Conservation (phyloP, 2,888 invertebrate species). For the Silvanus unidentatus region DNA sequence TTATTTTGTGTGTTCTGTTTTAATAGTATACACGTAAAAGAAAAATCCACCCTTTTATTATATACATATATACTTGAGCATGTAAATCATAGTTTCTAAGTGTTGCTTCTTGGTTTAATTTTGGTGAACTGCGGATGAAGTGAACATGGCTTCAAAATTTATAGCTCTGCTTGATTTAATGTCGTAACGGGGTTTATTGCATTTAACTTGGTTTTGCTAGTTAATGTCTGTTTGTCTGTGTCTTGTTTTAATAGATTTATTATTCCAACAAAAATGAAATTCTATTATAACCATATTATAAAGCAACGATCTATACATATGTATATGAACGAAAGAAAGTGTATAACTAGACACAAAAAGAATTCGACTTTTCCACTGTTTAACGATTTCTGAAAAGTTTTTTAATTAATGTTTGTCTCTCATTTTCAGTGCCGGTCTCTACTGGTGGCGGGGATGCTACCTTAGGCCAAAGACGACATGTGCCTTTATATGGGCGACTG, state of each 20-base stretch:
- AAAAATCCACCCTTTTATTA: too few relatives aligned
- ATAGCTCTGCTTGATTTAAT: constrained; percentile 32
- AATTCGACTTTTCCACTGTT: too few relatives aligned
- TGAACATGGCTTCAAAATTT: constrained; percentile 31
- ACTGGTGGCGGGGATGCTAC: constrained; percentile 33
- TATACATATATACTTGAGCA: neutral
- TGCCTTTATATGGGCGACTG: constrained; percentile 82
- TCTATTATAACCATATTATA: constrained; percentile 1
- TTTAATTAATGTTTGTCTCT: neutral
- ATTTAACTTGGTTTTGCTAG: constrained; percentile 16
- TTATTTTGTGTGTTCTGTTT: too few relatives aligned
- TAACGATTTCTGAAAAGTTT: neutral
- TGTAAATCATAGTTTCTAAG: constrained; percentile 22
- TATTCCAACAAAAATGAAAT: constrained; percentile 5
- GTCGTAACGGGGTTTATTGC: constrained; percentile 32
- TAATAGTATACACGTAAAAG: too few relatives aligned
- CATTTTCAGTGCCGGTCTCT: constrained; percentile 39
- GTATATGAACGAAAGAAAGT: too few relatives aligned
- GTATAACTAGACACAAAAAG: too few relatives aligned
- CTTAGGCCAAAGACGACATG: constrained; percentile 57
- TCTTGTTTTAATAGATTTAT: constrained; percentile 7
- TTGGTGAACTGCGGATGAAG: constrained; percentile 37
- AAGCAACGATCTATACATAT: neutral
- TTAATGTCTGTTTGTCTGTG: constrained; percentile 8
- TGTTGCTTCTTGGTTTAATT: constrained; percentile 33